Percentiles rank a stretch among this genome's conserved stretches.
Conservation (phyloP, 2,888 invertebrate species). For the Lasius platythorax region DNA sequence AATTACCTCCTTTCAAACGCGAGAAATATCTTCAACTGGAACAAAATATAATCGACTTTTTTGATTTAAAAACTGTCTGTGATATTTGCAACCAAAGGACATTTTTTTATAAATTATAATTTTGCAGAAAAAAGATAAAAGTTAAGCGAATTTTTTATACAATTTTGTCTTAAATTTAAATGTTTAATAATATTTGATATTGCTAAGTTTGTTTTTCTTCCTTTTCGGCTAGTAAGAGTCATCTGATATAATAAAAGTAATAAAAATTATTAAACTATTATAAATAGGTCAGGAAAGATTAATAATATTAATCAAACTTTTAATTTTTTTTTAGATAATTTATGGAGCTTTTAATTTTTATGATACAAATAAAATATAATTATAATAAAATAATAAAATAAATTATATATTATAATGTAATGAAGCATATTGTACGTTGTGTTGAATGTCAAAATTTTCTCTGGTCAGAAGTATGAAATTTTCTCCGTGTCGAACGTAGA, state of each 20-base stretch:
- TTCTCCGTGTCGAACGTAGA: constrained; percentile 31
- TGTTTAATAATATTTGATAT: background rate
- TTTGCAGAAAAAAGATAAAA: background rate
- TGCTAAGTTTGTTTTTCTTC: background rate
- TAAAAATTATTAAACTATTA: background rate
- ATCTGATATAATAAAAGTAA: background rate
- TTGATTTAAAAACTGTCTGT: background rate
- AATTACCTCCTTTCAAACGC: constrained; percentile 6
- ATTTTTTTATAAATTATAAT: background rate
- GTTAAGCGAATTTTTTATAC: background rate
- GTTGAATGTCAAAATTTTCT: constrained; percentile 44
- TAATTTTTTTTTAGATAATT: constrained; percentile 14
- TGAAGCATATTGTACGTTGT: background rate
- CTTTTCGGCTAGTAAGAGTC: background rate
- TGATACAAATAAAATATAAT: constrained; percentile 1
- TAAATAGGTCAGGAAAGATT: background rate
- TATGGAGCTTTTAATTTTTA: background rate
- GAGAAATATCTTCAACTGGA: background rate
- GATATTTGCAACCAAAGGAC: background rate
- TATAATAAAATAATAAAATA: background rate
- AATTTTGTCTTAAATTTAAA: background rate
- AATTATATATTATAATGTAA: background rate
- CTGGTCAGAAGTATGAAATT: constrained; percentile 48
- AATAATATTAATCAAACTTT: background rate
- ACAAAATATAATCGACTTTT: constrained; percentile 6